These are phyloP conservation scores for Aulostomus chinensis DNA, from an alignment of 2,797 vertebrate species.

Conservation along the genomic window DNA sequence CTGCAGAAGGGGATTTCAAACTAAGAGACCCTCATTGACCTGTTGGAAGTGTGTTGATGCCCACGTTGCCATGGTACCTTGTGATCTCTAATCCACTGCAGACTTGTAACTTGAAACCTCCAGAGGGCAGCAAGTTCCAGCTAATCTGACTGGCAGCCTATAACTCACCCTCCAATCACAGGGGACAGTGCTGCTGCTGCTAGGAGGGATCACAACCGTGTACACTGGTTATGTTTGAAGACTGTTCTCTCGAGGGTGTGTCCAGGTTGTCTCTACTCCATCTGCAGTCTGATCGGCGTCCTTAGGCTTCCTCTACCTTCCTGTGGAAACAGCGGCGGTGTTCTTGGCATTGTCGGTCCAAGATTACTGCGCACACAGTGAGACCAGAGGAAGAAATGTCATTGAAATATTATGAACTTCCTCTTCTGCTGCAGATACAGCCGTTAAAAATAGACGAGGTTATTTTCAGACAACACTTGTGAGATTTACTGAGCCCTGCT, in stretches of 20 bases:
- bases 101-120: slow-evolving; percentile 57
- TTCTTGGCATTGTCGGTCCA: slow-evolving; percentile 39
- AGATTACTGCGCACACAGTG: slow-evolving; percentile 32
- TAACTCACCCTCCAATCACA: slow-evolving; percentile 8
- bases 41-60: slow-evolving; percentile 1
- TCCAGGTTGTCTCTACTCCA: slow-evolving; percentile 1
- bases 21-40: background rate
- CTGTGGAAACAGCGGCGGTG: slow-evolving; percentile 61
- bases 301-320: slow-evolving; percentile 50
- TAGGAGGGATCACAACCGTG: background rate
- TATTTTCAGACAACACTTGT: slow-evolving; percentile 66
- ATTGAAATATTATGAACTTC: slow-evolving; percentile 72
- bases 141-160: slow-evolving; percentile 22
- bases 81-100: slow-evolving; percentile 9
- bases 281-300: slow-evolving; percentile 48
- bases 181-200: no score
- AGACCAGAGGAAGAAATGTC: slow-evolving; percentile 58
- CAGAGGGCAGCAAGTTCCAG: slow-evolving; percentile 64
- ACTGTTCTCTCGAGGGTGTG: slow-evolving; percentile 5
- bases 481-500: slow-evolving; percentile 50
- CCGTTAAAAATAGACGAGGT: slow-evolving; percentile 68
- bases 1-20: no score
- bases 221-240: background rate
- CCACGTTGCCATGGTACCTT: slow-evolving; percentile 10
- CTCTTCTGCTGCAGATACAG: slow-evolving; percentile 62